Base-by-base conservation (phyloP, 1,140 invertebrate species). In the Lordiphosa mommai region DNA sequence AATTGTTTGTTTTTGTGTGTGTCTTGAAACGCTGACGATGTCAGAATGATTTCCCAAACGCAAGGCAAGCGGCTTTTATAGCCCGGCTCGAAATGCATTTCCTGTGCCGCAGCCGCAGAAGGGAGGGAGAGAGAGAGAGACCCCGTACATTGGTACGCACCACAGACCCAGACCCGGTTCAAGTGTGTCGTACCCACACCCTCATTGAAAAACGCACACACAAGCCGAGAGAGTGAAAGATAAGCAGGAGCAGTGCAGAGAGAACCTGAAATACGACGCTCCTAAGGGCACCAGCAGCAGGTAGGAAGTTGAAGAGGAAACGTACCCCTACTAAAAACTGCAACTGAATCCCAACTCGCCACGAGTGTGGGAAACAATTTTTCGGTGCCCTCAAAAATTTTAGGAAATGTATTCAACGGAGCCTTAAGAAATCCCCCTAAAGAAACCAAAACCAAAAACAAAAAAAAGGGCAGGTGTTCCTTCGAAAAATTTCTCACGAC, bases 291-390 rank as follows among this genome's bases (percentile, higher is more conserved):
- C 50, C 51, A 48, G 59, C 63, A 47, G 64, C 76, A 74, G 77
- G 77, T 82, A 82, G 63, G 61, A 61, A 65, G 66, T 55, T 33
- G 50, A 55, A 71, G 57, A 84, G 73, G 72, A 85, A 85, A 85
- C 79, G 63, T 71, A 79, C 66, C 74, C 66, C 65, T 66, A 73
- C 52, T 58, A 61, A 60, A 77, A 86, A 85, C 53, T 85, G 79
- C 79, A 77, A 82, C 77, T 84, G 77, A 43, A 43, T 27, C 71
- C 65, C 71, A 55, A 27, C 41, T 32, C 9, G 46, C 66, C 37
- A 61, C 43, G 72, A 88, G 86, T 88, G 86, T 88, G 86, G 86
- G 86, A 88, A 88, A 86, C 86, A 80, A 82, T 88, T 77, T 82
- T 88, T 84, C 61, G 68, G 60, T 76, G 63, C 57, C 69, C 61